A percentile compares a stretch with the other conserved stretches of the same genome.
Evolutionary conservation across 2,113 vertebrate species (phyloP).

Genomic region (Erythrocercus mccallii): DNA sequence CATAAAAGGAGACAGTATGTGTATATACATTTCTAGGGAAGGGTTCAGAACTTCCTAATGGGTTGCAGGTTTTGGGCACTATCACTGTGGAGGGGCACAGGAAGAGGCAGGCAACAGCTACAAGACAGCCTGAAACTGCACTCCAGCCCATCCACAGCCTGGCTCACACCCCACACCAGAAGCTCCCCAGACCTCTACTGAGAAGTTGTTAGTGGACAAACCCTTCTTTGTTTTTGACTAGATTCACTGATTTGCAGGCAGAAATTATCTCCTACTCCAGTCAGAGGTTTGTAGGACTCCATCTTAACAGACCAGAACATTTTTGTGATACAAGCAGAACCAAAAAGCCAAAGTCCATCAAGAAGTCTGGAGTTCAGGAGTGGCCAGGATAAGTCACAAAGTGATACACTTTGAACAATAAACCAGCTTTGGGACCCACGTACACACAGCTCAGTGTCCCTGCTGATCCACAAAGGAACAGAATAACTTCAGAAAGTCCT

Average conservation of each 20-base stretch:
- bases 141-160: background rate
- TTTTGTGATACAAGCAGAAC: background rate
- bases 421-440: rapidly evolving
- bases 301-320: background rate
- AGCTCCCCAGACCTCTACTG: background rate
- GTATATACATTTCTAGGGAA: background rate
- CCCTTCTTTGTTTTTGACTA: background rate
- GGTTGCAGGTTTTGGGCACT: background rate
- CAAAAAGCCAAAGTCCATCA: background rate
- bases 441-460: background rate
- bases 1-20: background rate
- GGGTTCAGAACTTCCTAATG: background rate
- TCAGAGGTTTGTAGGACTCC: background rate
- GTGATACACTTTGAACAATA: background rate
- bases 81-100: background rate
- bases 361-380: background rate
- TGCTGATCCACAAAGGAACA: background rate
- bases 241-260: background rate
- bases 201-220: background rate
- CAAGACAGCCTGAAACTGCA: background rate
- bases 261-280: background rate
- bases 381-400: background rate
- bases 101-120: background rate
- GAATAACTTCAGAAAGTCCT: background rate
- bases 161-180: background rate